phyloP scores from a whole-genome alignment of 2,888 invertebrate species.

The Napeogenes inachia region DNA sequence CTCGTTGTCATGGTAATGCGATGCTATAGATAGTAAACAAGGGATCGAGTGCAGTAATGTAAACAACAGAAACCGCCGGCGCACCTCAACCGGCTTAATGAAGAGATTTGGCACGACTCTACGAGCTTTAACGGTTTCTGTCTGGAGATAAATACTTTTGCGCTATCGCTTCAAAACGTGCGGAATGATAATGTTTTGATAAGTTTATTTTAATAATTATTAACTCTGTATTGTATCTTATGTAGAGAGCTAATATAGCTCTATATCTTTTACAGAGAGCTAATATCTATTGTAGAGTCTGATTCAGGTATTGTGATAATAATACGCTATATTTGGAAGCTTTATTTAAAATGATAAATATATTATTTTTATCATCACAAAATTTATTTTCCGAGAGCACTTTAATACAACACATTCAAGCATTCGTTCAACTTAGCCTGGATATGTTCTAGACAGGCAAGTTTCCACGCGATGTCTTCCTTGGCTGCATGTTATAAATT shows the following conservation, averaged over 20 bases:
- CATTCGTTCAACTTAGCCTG: neutral
- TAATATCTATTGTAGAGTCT: no score
- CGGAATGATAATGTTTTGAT: neutral
- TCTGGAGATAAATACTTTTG: conserved; percentile 50
- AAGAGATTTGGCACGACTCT: conserved; percentile 74
- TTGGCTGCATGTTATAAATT: conserved; percentile 4
- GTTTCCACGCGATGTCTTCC: conserved; percentile 4
- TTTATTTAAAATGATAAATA: no score
- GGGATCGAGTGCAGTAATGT: conserved; percentile 39
- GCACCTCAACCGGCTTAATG: conserved; percentile 52
- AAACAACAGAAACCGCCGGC: conserved; percentile 60
- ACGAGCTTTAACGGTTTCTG: conserved; percentile 62
- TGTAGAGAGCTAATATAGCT: no score
- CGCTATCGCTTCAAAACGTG: conserved; percentile 1
- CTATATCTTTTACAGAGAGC: no score
- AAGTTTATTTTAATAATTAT: neutral
- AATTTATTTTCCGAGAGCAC: no score
- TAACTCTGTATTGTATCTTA: neutral
- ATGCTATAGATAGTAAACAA: conserved; percentile 32
- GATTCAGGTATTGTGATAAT: no score
- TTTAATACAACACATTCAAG: neutral
- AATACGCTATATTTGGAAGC: no score
- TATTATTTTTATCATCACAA: no score
- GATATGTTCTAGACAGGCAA: conserved; percentile 2
- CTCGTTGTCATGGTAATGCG: conserved; percentile 34